Evolutionary conservation across 2,797 vertebrate genomes (phyloP), one percentile per base, ranked within the genome.

Genomic region (Tokudaia muenninki): DNA sequence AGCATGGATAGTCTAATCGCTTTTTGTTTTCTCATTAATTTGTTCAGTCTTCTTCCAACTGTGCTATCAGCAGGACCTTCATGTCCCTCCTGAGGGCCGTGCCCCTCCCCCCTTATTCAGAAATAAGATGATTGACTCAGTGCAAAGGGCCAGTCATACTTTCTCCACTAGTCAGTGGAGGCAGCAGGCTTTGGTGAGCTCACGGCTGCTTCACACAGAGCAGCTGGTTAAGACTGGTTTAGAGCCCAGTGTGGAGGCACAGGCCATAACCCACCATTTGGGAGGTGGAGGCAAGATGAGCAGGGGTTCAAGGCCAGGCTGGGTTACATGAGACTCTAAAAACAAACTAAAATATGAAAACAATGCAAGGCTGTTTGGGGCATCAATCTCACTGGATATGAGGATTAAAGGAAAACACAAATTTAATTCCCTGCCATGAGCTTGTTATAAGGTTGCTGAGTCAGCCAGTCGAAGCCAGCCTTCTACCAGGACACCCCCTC

Each of bases 381-480:
- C 82, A 77, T 55, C 82, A 57, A 34, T 94, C 50, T 95, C 83
- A 65, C 57, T 59, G 31, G 75, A 87, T 86, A 82, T 90, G 70
- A 88, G 59, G 61, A 92, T 94, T 91, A 96, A 80, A 92, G 87
- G 74, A 93, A 78, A 92, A 47, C 67, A 89, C 91, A 91, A 4
- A 78, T 90, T 90, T 47, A 94, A 94, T 44, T 63, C 34, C 13
- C 52, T 87, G 89, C 63, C 67, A 22, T 55, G 50, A 83, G 24
- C n/a, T 44, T 29, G 79, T n/a, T 44, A 12, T 52, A 83, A 0
- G 19, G 14, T 84, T 93, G 50, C 77, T 29, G 87, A 87, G 89
- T 72, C 2, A 19, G 79, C 93, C 70, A 70, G 67, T 34, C 19
- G 16, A 6, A 70, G 34, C 34, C 17, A 26, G 80, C 81, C 55